phyloP scores from a whole-genome alignment of 2,888 invertebrate species.

The Eupsilia transversa region DNA sequence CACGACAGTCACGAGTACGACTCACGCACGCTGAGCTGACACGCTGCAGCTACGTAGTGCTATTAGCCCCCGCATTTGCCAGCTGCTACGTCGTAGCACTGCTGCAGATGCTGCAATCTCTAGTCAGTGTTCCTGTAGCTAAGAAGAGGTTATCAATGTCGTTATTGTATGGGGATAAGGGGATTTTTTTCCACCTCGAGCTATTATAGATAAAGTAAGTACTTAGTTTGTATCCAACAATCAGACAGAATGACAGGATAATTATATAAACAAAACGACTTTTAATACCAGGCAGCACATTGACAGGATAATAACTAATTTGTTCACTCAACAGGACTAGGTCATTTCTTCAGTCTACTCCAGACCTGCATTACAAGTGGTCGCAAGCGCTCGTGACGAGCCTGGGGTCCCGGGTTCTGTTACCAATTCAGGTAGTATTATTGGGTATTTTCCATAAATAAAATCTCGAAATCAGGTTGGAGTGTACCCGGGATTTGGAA shows the following conservation, averaged over 20 bases:
- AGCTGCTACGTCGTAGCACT: not conserved
- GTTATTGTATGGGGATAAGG: no score
- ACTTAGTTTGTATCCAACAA: not conserved
- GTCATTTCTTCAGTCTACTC: not conserved
- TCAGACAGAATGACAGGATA: not conserved
- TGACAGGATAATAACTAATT: not conserved
- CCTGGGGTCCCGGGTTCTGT: not conserved
- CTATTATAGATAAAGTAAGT: no score
- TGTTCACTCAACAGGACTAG: not conserved
- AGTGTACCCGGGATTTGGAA: not conserved
- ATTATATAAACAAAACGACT: not conserved
- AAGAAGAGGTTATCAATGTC: not conserved
- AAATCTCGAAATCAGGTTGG: not conserved
- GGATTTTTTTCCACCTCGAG: not conserved
- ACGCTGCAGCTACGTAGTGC: not conserved
- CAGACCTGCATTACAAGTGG: not conserved
- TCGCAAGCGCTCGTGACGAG: not conserved
- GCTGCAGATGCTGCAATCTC: not conserved
- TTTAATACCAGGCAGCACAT: not conserved
- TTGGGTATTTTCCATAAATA: not conserved
- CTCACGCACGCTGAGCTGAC: not conserved
- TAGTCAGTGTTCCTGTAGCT: no score
- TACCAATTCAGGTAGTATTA: not conserved
- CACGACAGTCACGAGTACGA: no score
- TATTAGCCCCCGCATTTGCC: not conserved